Conservation (phyloP, 2,113 vertebrate species). For the Antechinus stuartii region DNA sequence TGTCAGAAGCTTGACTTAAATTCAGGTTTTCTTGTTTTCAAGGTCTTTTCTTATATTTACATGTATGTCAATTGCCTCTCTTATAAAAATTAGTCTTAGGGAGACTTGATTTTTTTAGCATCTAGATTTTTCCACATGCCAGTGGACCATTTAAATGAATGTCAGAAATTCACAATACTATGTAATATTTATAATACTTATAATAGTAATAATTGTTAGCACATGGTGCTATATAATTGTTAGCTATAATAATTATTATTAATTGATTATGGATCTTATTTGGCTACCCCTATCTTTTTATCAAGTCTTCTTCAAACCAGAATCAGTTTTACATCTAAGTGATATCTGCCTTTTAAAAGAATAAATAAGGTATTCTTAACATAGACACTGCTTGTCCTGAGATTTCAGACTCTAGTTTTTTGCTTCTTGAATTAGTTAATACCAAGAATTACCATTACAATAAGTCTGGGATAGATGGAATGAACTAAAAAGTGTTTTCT, state of each 20-base stretch:
- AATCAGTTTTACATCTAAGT: neutral
- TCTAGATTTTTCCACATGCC: neutral
- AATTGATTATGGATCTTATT: neutral
- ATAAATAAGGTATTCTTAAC: neutral
- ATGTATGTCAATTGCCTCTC: neutral
- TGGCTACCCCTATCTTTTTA: neutral
- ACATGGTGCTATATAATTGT: neutral
- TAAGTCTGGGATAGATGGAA: neutral
- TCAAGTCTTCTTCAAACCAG: neutral
- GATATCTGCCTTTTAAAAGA: slow-evolving; percentile 13
- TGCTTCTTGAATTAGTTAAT: neutral
- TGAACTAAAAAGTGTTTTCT: neutral
- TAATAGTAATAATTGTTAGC: neutral
- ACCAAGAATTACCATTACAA: neutral
- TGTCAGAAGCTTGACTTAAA: neutral
- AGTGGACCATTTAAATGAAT: neutral
- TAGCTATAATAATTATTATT: neutral
- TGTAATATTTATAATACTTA: neutral
- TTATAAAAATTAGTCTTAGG: neutral
- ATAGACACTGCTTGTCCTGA: neutral
- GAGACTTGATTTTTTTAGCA: neutral
- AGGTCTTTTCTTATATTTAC: neutral
- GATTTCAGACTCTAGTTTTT: neutral
- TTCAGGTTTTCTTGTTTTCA: neutral
- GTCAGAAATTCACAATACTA: neutral